phyloP scores from a whole-genome alignment of 2,113 vertebrate species.

The Hymenochirus boettgeri region DNA sequence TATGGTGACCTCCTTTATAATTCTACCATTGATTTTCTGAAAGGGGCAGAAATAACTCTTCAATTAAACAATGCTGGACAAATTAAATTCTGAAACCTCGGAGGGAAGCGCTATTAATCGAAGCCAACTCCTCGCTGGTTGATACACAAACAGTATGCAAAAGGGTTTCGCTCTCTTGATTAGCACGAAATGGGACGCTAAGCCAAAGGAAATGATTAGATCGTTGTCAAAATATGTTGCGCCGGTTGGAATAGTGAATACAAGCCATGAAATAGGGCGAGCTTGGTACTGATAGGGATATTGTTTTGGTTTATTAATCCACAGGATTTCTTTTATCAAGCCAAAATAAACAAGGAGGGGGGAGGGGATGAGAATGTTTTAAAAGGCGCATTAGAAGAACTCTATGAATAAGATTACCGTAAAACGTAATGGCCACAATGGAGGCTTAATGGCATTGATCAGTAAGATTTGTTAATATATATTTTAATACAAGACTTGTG shows the following conservation, averaged over 20 bases:
- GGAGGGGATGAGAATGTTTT: neutral
- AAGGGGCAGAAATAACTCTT: constrained; percentile 42
- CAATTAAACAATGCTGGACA: constrained; percentile 41
- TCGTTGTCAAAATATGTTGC: constrained; percentile 20
- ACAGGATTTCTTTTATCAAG: constrained; percentile 31
- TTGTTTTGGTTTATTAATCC: constrained; percentile 38
- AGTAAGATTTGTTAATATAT: too few relatives aligned
- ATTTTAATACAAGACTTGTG: too few relatives aligned
- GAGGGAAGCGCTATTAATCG: constrained; percentile 40
- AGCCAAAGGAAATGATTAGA: constrained; percentile 40
- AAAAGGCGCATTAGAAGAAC: constrained; percentile 28
- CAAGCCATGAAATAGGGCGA: constrained; percentile 19
- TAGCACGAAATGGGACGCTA: constrained; percentile 34
- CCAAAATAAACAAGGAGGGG: constrained; percentile 14
- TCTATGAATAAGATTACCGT: too few relatives aligned
- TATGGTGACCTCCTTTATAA: constrained; percentile 21
- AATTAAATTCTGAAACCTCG: constrained; percentile 42
- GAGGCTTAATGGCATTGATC: too few relatives aligned
- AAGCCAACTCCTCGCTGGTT: constrained; percentile 41
- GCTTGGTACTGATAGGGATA: constrained; percentile 25
- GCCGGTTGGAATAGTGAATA: constrained; percentile 26
- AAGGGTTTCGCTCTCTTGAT: constrained; percentile 41
- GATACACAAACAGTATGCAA: constrained; percentile 43
- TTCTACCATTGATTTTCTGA: constrained; percentile 32
- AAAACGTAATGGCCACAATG: too few relatives aligned